Percentiles rank a stretch among this genome's conserved stretches.
Evolutionary conservation across 2,797 vertebrate genomes (phyloP).

Genomic region (Periparus ater): DNA sequence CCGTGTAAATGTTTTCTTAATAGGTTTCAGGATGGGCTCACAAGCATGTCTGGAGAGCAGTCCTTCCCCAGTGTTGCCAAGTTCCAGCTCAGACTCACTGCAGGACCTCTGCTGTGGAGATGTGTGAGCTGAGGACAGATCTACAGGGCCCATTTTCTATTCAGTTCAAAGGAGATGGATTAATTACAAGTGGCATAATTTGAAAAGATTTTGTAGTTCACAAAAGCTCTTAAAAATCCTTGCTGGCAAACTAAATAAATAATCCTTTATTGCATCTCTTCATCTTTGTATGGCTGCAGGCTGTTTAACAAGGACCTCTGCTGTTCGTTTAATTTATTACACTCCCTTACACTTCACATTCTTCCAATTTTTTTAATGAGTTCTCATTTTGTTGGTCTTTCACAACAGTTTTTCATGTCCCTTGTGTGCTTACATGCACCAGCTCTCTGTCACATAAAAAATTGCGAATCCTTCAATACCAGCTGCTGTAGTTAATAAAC

Average conservation of each 20-base stretch:
- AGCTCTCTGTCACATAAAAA: slow-evolving; percentile 50
- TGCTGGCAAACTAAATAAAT: not conserved
- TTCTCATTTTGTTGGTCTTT: slow-evolving; percentile 22
- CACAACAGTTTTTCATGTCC: slow-evolving; percentile 40
- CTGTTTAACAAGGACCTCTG: slow-evolving; percentile 74
- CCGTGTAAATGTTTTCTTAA: not conserved
- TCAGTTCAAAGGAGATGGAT: not conserved
- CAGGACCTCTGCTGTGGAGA: not conserved
- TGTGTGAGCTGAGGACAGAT: not conserved
- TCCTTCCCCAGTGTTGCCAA: not conserved
- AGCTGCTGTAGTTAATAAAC: slow-evolving; percentile 66
- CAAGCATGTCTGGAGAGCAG: not conserved
- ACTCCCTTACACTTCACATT: not conserved
- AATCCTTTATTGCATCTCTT: not conserved
- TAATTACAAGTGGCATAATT: slow-evolving; percentile 11
- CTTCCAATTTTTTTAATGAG: not conserved
- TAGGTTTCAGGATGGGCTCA: not conserved
- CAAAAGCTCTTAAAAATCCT: slow-evolving; percentile 10
- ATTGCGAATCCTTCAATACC: slow-evolving; percentile 43
- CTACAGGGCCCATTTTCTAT: not conserved
- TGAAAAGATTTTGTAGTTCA: slow-evolving; percentile 13
- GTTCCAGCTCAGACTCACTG: not conserved
- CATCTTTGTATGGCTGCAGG: slow-evolving; percentile 28
- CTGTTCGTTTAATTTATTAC: slow-evolving; percentile 71
- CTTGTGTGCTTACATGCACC: slow-evolving; percentile 30